Evolutionary conservation across 2,888 invertebrate species (phyloP), one percentile per base, ranked within the genome.

Genomic region (Spodoptera littoralis): DNA sequence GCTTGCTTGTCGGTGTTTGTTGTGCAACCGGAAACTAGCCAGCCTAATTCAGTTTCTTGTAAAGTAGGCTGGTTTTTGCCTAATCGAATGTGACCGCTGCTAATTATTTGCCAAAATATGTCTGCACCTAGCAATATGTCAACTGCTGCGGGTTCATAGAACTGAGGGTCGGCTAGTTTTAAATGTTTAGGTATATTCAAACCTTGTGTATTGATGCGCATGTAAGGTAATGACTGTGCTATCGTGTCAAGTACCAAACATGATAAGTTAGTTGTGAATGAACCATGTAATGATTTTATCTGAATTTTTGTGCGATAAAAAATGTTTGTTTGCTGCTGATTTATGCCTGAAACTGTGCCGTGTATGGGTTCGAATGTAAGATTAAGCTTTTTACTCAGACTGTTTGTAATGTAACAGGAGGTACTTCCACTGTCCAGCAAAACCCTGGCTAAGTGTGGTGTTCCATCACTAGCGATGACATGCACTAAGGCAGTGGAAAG

Each of bases 31-130:
- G 48, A 48, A 48, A 48, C 24, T 48, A 48, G 48, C 27, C 48
- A 48, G 24, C 48, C 48, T 4, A 48, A 48, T 27, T 48, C 48
- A 27, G 48, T 48, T 48, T 48, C 48, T 12, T 48, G 27, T 48
- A 48, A 8, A 6, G 48, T 27, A 24, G 48, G 27, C 27, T 24
- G 48, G 22, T 48, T 22, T 48, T 48, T 48, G 12, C 27, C 48
- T 48, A 48, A 48, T 27, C 12, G 48, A 27, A 48, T 48, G 1
- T 5, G 12, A 24, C 27, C 12, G 48, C 24, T 24, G 24, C 48
- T 6, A 11, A 27, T 48, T 4, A 48, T 24, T 12, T 48, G 24
- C 48, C 48, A 48, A 4, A 48, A 48, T 12, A 27, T 48, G 27
- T 48, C 30, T 5, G 30, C 30, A 4, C 30, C 30, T 6, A 30